phyloP scores from a whole-genome alignment of 2,888 invertebrate genomes.

The Lumbricus terrestris region DNA sequence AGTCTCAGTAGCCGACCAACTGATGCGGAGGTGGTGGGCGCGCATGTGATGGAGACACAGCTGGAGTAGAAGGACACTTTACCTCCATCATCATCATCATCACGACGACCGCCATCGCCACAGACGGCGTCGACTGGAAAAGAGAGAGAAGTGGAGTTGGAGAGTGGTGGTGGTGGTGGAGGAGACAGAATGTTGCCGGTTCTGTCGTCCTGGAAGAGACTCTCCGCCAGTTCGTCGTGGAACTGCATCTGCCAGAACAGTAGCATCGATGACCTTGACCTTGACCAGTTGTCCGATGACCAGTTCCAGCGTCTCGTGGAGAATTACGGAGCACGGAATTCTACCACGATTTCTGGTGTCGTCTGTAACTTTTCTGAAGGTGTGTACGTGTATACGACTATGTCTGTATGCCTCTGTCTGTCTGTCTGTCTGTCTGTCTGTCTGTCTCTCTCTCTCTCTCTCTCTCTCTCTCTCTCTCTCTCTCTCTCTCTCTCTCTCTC shows the following conservation, averaged over 20 bases:
- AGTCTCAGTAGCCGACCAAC: background rate
- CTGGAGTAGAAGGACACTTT: background rate
- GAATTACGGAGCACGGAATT: background rate
- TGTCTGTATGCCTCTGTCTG: too few species aligned
- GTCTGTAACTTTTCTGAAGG: constrained; percentile 4
- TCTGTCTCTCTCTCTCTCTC: too few species aligned
- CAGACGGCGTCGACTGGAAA: too few species aligned
- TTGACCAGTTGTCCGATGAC: background rate
- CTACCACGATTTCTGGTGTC: background rate
- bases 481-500: too few species aligned
- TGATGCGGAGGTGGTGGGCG: background rate
- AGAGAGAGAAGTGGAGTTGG: background rate
- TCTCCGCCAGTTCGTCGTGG: background rate
- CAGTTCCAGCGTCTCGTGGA: background rate
- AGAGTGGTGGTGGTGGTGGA: too few species aligned
- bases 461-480: background rate
- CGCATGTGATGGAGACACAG: background rate
- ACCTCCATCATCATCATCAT: too few species aligned
- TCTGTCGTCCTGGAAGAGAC: background rate
- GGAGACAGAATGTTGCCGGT: constrained; percentile 7
- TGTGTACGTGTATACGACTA: too few species aligned
- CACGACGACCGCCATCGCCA: too few species aligned
- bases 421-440: too few species aligned
- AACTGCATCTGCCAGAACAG: constrained; percentile 5
- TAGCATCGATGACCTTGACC: background rate